Conservation (phyloP, 2,888 invertebrate species). For the Aporophyla lueneburgensis region DNA sequence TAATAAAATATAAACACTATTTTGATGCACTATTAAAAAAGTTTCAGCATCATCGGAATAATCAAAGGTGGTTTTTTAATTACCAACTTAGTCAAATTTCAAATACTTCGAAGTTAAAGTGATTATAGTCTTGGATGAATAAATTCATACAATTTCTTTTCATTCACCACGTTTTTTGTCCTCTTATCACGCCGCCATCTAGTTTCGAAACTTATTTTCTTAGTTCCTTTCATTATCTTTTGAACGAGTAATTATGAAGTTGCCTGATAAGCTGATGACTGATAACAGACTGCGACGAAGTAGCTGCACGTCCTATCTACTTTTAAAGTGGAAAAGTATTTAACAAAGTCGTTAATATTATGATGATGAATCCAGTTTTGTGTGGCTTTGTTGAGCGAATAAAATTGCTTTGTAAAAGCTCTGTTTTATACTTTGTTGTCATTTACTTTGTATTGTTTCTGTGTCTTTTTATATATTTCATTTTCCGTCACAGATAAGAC, state of each 20-base stretch:
- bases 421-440: conserved; percentile 12
- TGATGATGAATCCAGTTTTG: conserved; percentile 26
- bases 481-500: neutral
- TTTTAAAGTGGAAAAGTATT: conserved; percentile 44
- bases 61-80: neutral
- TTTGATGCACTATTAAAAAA: neutral
- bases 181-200: conserved; percentile 3
- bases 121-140: neutral
- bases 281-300: conserved; percentile 56
- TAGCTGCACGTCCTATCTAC: conserved; percentile 30
- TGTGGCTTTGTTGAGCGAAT: conserved; percentile 22
- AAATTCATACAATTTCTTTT: neutral
- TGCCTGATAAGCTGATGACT: conserved; percentile 58
- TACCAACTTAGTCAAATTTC: neutral
- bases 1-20: no score
- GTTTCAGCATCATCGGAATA: neutral
- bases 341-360: conserved; percentile 28
- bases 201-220: conserved; percentile 50
- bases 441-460: conserved; percentile 4
- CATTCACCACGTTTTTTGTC: neutral
- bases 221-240: conserved; percentile 49
- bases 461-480: conserved; percentile 1
- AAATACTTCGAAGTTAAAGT: neutral
- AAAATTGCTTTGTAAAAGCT: conserved; percentile 7
- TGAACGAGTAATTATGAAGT: conserved; percentile 58